Base-by-base conservation (phyloP, 2,888 invertebrate species). In the Drosophila lutescens region DNA sequence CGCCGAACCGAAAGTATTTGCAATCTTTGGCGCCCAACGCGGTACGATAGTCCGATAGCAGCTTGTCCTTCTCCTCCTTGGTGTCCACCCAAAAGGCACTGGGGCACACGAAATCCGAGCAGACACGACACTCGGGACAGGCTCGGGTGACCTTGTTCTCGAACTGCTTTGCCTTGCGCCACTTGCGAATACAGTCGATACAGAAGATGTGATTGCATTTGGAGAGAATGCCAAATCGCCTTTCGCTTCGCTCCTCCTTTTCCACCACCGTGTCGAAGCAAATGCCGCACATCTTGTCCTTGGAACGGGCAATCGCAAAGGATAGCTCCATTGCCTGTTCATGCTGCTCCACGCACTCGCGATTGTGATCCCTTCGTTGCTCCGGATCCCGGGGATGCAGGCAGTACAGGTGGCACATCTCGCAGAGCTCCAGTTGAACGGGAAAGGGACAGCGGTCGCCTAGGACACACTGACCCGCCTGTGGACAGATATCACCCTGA, bases 181-280 rank as follows among this genome's bases (percentile, higher is more conserved):
- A 97, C 80, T 95, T 95, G 30, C 97, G 94, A 78, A 97, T 97
- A 90, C 97, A 97, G 62, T 94, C 93, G 61, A 97, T 92, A 87
- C 97, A 97, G 91, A 96, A 97, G 83, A 96, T 95, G 90, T 97
- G 97, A 89, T 94, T 95, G 91, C 97, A 97, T 90, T 96, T 95
- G 36, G 97, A 96, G 77, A 98, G 92, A 79, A 97, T 96, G n/a
- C 97, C 97, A 91, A 97, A 97, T 70, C 97, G 93, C 72, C 94
- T 95, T 87, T 95, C 95, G 2, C 12, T 12, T 1, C 93, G 91
- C 5, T 93, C 93, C 12, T 93, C 91, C 84, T 95, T 95, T 77
- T 95, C 95, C 93, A 95, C 93, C 54, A 95, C 94, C 7, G 94
- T 94, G 89, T 97, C 97, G 92, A 97, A 96, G 90, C 97, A 97